Base-by-base conservation (phyloP, 2,113 vertebrate species). In the Uropsilus gracilis region DNA sequence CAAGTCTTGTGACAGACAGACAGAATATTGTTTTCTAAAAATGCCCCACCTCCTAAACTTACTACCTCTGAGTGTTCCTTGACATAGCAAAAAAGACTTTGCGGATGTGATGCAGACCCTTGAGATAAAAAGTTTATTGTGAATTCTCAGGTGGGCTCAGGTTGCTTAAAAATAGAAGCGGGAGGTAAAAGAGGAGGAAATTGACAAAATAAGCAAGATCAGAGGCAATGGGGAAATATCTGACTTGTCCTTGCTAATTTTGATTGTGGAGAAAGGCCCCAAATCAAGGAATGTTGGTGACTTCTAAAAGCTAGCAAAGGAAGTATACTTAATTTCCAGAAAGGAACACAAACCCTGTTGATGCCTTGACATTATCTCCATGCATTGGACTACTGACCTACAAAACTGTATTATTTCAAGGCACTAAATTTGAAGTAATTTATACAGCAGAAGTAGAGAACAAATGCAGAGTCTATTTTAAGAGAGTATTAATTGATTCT, bases 181-280 rank as follows among this genome's bases (percentile, higher is more conserved):
- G 11, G 32, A 48, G 28, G 5, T 37, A 68, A 42, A 46, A 88
- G 61, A 46, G 22, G n/a, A 86, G 28, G 3, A 24, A 28, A 68
- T 34, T 59, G 22, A 85, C 26, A 53, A 57, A 1, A 34, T 10
- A 93, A 90, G 37, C 16, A 42, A 93, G 55, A 37, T 57, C n/a
- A 57, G 24, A 68, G 8, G 9, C 8, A 20, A 24, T 0, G 0
- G 24, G 5, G 39, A 39, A 59, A 55, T 7, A 13, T 71, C 32
- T 68, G n/a, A 32, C 18, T 66, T 57, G 12, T 26, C 10, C 88
- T 42, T 59, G 34, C 8, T 14, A 5, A 1, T 13, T 76, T 50
- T 64, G 39, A 57, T 20, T 9, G 5, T 46, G 9, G 14, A 37
- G 76, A 3, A 11, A 0, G 1, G 5, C 14, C 44, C 42, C 16